A percentile compares a stretch with the other conserved stretches of the same genome.
These are phyloP conservation scores for Trichonephila clavata DNA, from an alignment of 1,140 invertebrate genomes.

Conservation along the genomic window DNA sequence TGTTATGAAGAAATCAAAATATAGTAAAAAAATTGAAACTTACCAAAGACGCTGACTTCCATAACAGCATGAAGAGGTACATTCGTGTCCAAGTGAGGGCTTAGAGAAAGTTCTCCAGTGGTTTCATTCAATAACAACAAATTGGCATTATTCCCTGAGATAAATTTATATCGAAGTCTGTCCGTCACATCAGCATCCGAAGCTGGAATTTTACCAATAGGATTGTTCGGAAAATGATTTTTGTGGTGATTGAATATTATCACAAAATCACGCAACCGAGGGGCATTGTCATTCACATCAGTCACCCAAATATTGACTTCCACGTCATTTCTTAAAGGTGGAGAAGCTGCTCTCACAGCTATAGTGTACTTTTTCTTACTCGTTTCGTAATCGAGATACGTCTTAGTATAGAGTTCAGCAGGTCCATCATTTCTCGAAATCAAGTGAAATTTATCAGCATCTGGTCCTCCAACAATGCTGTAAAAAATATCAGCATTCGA, in stretches of 20 bases:
- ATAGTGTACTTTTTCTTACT: constrained; percentile 93
- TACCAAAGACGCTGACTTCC: constrained; percentile 92
- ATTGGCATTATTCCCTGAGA: constrained; percentile 96
- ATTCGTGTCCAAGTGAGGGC: constrained; percentile 96
- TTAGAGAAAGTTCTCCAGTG: constrained; percentile 91
- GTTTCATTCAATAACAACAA: constrained; percentile 90
- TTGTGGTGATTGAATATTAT: constrained; percentile 97
- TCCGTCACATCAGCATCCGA: constrained; percentile 94
- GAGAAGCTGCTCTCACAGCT: constrained; percentile 91
- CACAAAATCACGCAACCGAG: constrained; percentile 92
- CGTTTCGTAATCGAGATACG: constrained; percentile 96
- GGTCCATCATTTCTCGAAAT: constrained; percentile 83
- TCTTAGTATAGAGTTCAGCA: constrained; percentile 92
- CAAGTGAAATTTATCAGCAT: constrained; percentile 91
- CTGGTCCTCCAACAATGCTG: constrained; percentile 92
- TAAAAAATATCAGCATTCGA: constrained; percentile 95
- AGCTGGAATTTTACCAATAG: constrained; percentile 94
- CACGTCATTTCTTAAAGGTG: constrained; percentile 92
- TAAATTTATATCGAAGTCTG: constrained; percentile 87
- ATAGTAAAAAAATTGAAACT: constrained; percentile 7
- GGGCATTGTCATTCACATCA: constrained; percentile 96
- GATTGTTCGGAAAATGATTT: constrained; percentile 92
- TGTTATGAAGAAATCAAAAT: background rate
- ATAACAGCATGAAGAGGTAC: constrained; percentile 95
- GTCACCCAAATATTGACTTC: constrained; percentile 93